Base-by-base conservation (phyloP, 2,113 vertebrate species). In the Centrocercus urophasianus region DNA sequence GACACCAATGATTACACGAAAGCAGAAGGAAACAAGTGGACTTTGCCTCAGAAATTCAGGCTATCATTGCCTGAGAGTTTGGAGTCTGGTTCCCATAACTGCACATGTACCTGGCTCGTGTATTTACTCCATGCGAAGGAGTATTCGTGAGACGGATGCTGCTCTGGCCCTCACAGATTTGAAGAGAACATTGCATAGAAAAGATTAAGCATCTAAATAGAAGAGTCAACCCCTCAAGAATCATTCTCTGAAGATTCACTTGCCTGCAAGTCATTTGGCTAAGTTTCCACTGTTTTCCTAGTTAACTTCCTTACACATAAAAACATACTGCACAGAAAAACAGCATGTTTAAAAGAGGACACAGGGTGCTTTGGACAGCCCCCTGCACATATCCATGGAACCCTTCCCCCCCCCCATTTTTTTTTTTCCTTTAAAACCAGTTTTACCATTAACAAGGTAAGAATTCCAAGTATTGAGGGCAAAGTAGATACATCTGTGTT, bases 281-380 rank as follows among this genome's bases (percentile, higher is more conserved):
- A 42, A 52, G 4, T 13, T 93, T 63, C 64, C 52, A 30, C 34
- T 38, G 19, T 20, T 92, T 38, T 85, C 48, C 63, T 65, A 70
- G 40, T 38, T 66, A 66, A 28, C 71, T 61, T 83, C 63, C 34
- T 88, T 70, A 3, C 16, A 57, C 52, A 54, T 54, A 42, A 57
- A 42, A 56, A 86, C 42, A 4, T n/a, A 48, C 24, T 84, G 60
- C 48, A 70, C 32, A 85, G 45, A 86, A 8, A 13, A 89, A 79
- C 36, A 50, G 73, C 0, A 0, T 42, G 27, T 42, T 70, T 59
- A 27, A 70, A 78, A 79, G 28, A 76, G 24, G 18, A 25, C 24
- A 79, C 40, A 22, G 36, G 22, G 76, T 76, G 36, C 24, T 73
- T 28, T 83, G 82, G 67, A 76, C 11, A 82, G 27, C 72, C 70